Evolutionary conservation across 2,888 invertebrate genomes (phyloP).

Genomic region (Campaea margaritaria): DNA sequence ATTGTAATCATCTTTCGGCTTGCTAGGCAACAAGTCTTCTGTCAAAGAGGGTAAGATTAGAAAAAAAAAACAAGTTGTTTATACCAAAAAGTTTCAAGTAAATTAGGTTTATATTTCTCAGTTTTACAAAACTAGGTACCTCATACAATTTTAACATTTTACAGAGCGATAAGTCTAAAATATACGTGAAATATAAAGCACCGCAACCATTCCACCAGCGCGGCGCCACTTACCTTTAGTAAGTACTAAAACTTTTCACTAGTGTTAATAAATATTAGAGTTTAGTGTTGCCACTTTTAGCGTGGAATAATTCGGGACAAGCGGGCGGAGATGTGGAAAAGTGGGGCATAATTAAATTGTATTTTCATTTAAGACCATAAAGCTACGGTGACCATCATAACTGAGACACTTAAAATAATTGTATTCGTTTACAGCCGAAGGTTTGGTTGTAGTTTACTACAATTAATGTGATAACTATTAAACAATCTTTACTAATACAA

Average conservation of each 20-base stretch:
- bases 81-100: not conserved
- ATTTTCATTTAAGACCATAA: not conserved
- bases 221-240: constrained; percentile 28
- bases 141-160: constrained; percentile 3
- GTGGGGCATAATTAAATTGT: not conserved
- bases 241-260: constrained; percentile 26
- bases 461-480: no score
- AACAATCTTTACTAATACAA: no score
- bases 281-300: constrained; percentile 1
- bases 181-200: constrained; percentile 27
- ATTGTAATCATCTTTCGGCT: no score
- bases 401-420: no score
- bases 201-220: constrained; percentile 12
- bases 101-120: constrained; percentile 11
- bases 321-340: not conserved
- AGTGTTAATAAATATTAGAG: constrained; percentile 22
- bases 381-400: no score
- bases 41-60: no score
- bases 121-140: constrained; percentile 22
- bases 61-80: not conserved
- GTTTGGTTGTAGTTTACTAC: no score
- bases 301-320: constrained; percentile 5
- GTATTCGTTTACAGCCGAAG: no score
- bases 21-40: no score
- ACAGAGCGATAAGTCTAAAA: constrained; percentile 6